Percentiles rank a stretch among this genome's conserved stretches.
Evolutionary conservation across 1,140 invertebrate genomes (phyloP).

Genomic region (Lordiphosa clarofinis): DNA sequence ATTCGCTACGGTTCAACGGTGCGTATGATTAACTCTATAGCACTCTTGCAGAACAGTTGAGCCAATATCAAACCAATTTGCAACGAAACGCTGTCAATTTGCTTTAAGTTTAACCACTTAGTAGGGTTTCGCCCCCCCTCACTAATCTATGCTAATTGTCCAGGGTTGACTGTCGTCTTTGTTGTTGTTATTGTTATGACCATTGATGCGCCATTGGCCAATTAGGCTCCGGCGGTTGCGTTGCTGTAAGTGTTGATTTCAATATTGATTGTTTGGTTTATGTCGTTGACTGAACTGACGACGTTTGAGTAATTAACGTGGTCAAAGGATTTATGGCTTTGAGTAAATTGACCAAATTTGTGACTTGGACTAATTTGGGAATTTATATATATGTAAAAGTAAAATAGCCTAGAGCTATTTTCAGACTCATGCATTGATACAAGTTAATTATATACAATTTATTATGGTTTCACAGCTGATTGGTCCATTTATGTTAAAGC

Average conservation of each 20-base stretch:
- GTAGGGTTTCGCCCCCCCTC: not conserved
- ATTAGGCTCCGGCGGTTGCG: slow-evolving; percentile 21
- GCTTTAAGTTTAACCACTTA: slow-evolving; percentile 6
- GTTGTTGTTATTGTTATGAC: slow-evolving; percentile 5
- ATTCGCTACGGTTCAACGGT: slow-evolving; percentile 48
- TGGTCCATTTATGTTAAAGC: no score
- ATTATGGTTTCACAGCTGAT: no score
- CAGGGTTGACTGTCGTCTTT: not conserved
- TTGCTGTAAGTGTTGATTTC: slow-evolving; percentile 20
- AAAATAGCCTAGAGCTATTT: no score
- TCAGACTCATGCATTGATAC: no score
- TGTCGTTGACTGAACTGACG: slow-evolving; percentile 12
- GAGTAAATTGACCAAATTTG: no score
- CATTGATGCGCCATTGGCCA: slow-evolving; percentile 13
- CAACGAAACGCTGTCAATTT: slow-evolving; percentile 1
- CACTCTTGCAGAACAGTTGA: no score
- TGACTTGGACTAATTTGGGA: no score
- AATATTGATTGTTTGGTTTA: slow-evolving; percentile 32
- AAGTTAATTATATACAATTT: no score
- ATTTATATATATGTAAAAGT: no score
- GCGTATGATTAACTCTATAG: slow-evolving; percentile 48
- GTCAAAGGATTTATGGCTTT: no score
- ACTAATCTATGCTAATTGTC: slow-evolving; percentile 1
- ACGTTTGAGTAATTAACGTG: slow-evolving; percentile 6
- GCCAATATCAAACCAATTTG: slow-evolving; percentile 16